Evolutionary conservation across 2,113 vertebrate species (phyloP).

Genomic region (Dermatemys mawii): DNA sequence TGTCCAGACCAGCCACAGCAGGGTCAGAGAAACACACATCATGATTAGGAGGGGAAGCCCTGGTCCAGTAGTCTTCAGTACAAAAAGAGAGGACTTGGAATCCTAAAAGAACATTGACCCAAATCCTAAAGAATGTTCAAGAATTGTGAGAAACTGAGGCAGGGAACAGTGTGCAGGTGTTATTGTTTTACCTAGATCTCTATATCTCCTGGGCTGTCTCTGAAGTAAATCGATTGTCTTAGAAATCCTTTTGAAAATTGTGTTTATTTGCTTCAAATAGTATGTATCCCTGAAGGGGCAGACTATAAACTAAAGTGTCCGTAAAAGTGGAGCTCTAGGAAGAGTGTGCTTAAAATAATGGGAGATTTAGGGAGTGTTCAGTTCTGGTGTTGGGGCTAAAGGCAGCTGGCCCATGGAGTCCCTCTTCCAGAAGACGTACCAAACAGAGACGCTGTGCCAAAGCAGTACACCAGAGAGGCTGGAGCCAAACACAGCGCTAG

Average conservation of each 20-base stretch:
- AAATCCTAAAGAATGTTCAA: no score
- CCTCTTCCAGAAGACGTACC: neutral
- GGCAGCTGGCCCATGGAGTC: neutral
- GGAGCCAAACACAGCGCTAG: no score
- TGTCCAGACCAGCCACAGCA: no score
- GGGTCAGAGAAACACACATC: no score
- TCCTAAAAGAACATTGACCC: no score
- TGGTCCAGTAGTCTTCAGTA: no score
- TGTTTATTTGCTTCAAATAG: neutral
- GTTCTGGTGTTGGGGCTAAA: neutral
- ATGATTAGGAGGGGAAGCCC: no score
- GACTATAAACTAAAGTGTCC: neutral
- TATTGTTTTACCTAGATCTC: neutral
- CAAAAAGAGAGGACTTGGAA: no score
- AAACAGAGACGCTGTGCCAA: neutral
- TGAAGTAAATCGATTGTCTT: neutral
- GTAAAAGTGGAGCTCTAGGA: neutral
- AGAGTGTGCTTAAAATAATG: neutral
- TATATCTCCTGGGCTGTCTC: neutral
- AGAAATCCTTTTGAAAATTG: neutral
- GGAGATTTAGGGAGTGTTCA: neutral
- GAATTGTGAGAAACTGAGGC: neutral
- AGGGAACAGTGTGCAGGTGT: neutral
- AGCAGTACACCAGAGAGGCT: no score
- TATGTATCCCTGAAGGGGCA: neutral